Percentiles rank a stretch among this genome's conserved stretches.
Conservation (phyloP, 2,888 invertebrate genomes). For the Lacanobia oleracea region DNA sequence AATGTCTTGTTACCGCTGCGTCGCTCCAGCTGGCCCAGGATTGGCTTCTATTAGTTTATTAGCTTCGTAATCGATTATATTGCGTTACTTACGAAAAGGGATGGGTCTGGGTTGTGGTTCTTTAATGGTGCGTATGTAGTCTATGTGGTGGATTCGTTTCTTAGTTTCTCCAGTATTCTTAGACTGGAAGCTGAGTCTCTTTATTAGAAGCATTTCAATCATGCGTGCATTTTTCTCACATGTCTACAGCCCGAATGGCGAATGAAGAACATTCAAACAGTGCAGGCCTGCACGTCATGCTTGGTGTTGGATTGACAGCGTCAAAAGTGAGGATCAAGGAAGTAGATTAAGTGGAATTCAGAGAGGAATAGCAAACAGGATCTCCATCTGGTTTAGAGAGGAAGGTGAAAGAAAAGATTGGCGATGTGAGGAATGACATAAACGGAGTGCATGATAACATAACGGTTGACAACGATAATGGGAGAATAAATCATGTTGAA, state of each 20-base stretch:
- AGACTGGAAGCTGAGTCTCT: no score
- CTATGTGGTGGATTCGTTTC: no score
- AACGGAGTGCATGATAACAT: no score
- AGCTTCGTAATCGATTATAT: constrained; percentile 50
- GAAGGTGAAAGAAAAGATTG: background rate
- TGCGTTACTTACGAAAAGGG: background rate
- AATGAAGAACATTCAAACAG: no score
- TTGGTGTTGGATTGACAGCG: background rate
- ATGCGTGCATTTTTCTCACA: no score
- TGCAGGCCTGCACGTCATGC: no score
- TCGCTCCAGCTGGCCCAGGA: constrained; percentile 58
- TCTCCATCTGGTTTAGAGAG: background rate
- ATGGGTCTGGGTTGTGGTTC: background rate
- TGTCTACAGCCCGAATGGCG: no score
- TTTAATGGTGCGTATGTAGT: no score
- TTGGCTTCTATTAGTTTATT: constrained; percentile 68
- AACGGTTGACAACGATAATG: background rate
- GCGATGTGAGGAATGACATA: no score
- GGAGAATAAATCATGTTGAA: background rate
- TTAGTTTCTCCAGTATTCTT: no score
- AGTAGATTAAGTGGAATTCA: background rate
- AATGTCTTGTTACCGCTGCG: constrained; percentile 75
- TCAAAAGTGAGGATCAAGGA: background rate
- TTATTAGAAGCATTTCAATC: no score
- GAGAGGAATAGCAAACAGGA: background rate